phyloP scores from a whole-genome alignment of 2,888 invertebrate species.

The Drosophila tripunctata region DNA sequence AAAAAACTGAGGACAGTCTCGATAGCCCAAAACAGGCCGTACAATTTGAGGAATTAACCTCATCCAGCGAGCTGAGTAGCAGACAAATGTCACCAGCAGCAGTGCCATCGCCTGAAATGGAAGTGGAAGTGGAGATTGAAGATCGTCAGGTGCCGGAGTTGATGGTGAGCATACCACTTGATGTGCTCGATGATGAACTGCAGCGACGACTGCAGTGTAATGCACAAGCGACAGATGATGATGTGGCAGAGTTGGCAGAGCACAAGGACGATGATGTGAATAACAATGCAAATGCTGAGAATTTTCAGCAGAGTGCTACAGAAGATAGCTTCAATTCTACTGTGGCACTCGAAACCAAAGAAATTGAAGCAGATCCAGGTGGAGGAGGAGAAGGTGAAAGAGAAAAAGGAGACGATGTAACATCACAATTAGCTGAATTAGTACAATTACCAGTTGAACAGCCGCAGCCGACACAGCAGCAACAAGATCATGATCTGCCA shows the following conservation, averaged over 20 bases:
- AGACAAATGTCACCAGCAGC: constrained; percentile 12
- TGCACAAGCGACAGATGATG: neutral
- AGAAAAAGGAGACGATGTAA: constrained; percentile 17
- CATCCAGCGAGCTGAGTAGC: constrained; percentile 58
- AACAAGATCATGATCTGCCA: constrained; percentile 13
- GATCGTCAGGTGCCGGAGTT: constrained; percentile 22
- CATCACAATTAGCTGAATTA: constrained; percentile 9
- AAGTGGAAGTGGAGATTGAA: constrained; percentile 8
- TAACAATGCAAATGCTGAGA: constrained; percentile 63
- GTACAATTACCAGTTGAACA: constrained; percentile 4
- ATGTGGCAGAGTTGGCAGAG: constrained; percentile 3
- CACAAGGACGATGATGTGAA: constrained; percentile 55
- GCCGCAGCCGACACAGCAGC: no score
- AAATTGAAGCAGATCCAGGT: constrained; percentile 59
- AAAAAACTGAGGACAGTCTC: no score
- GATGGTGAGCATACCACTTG: constrained; percentile 66
- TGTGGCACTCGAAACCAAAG: constrained; percentile 61
- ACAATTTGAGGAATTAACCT: constrained; percentile 59
- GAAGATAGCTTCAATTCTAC: constrained; percentile 76
- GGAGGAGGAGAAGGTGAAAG: neutral
- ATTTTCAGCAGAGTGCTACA: constrained; percentile 78
- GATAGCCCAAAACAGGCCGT: constrained; percentile 11
- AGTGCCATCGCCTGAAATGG: constrained; percentile 23
- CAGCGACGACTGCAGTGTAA: constrained; percentile 63
- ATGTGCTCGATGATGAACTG: constrained; percentile 51